Percentiles rank a stretch among this genome's conserved stretches.
Conservation (phyloP, 2,888 invertebrate species). For the Drosophila kuntzei region DNA sequence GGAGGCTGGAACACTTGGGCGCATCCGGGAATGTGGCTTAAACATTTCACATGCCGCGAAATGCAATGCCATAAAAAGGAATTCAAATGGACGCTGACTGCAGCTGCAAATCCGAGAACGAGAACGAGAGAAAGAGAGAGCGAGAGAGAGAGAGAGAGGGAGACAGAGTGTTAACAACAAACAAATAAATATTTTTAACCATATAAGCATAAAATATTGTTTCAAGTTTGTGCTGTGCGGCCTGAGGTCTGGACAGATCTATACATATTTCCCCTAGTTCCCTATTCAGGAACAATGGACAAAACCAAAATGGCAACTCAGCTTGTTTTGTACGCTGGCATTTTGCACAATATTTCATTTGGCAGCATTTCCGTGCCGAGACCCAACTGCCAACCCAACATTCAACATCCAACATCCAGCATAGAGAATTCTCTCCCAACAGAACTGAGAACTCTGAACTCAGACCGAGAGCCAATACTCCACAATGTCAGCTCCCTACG, state of each 20-base stretch:
- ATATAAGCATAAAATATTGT: conserved; percentile 77
- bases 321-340: conserved; percentile 55
- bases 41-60: conserved; percentile 28
- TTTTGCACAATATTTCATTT: conserved; percentile 74
- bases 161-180: conserved; percentile 55
- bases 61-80: conserved; percentile 51
- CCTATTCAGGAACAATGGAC: conserved; percentile 24
- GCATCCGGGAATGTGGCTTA: conserved; percentile 17
- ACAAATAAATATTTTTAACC: conserved; percentile 73
- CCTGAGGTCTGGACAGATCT: conserved; percentile 34
- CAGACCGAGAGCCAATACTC: conserved; percentile 9
- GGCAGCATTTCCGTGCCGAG: conserved; percentile 54
- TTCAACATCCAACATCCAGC: neutral
- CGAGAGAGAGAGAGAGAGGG: conserved; percentile 4
- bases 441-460: neutral
- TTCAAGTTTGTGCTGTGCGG: conserved; percentile 45
- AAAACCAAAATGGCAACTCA: conserved; percentile 56
- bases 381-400: conserved; percentile 26
- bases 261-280: conserved; percentile 20
- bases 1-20: neutral
- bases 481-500: conserved; percentile 13
- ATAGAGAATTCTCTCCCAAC: neutral
- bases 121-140: conserved; percentile 19
- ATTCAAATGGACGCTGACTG: conserved; percentile 50
- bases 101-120: conserved; percentile 41